These are phyloP conservation scores for Crotalus horridus DNA, from an alignment of 2,113 vertebrate genomes.

Conservation along the genomic window DNA sequence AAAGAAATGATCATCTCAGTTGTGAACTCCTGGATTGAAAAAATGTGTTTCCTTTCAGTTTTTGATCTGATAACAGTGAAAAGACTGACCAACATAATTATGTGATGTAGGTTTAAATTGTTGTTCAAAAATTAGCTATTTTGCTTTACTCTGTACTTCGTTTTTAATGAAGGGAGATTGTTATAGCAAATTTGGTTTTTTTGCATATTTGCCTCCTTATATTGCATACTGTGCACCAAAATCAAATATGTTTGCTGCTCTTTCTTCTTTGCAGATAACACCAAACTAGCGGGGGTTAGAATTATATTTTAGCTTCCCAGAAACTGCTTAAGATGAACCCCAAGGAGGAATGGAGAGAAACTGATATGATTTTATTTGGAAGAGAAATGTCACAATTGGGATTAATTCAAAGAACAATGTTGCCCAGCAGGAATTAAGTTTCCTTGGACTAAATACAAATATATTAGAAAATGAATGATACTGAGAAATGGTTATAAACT, in stretches of 20 bases:
- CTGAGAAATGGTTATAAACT: background rate
- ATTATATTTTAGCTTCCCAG: slow-evolving; percentile 25
- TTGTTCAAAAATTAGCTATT: background rate
- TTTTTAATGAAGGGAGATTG: background rate
- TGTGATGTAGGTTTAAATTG: background rate
- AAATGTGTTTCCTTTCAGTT: background rate
- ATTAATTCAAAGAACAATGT: background rate
- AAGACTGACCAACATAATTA: background rate
- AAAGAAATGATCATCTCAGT: background rate
- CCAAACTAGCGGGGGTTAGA: background rate
- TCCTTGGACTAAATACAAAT: background rate
- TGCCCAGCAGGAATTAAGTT: background rate
- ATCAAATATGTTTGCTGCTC: fast-evolving
- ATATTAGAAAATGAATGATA: background rate
- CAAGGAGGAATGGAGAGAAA: background rate
- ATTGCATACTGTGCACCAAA: fast-evolving
- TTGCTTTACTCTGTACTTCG: background rate
- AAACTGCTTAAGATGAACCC: slow-evolving; percentile 14
- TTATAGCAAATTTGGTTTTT: background rate
- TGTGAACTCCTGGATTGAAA: background rate
- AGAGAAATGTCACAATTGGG: background rate
- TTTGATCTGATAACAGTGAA: background rate
- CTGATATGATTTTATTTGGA: background rate
- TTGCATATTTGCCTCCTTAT: background rate
- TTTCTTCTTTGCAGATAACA: background rate